Percentiles rank a stretch among this genome's conserved stretches.
Evolutionary conservation across 2,113 vertebrate genomes (phyloP).

Genomic region (Microcebus griseorufus): DNA sequence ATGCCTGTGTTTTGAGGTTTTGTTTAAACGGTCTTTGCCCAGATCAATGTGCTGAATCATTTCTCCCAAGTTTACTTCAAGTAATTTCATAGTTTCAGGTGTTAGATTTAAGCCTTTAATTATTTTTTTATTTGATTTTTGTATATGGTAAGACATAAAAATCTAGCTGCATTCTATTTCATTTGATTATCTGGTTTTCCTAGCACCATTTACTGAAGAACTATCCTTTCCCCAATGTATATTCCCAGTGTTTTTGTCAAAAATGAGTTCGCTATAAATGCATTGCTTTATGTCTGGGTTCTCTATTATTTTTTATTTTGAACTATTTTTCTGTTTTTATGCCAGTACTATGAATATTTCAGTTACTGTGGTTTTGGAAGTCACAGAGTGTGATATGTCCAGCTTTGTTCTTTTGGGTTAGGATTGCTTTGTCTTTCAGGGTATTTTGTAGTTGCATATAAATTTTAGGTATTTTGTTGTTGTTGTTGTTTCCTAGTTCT

Average conservation of each 20-base stretch:
- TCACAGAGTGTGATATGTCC: background rate
- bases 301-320: background rate
- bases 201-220: background rate
- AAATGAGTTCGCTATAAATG: background rate
- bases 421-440: background rate
- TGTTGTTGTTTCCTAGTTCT: background rate
- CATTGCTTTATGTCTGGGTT: background rate
- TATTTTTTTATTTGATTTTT: background rate
- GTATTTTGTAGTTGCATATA: background rate
- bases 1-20: background rate
- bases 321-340: background rate
- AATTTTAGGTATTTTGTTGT: background rate
- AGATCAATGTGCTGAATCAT: background rate
- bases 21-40: background rate
- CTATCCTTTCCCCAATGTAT: background rate
- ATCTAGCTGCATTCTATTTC: background rate
- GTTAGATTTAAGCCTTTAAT: background rate
- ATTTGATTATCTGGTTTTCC: background rate
- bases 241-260: background rate
- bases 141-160: background rate
- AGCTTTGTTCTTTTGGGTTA: background rate
- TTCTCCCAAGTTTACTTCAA: background rate
- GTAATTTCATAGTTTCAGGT: background rate
- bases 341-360: background rate
- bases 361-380: background rate